Conservation (phyloP, 2,888 invertebrate genomes). For the Aelia acuminata region DNA sequence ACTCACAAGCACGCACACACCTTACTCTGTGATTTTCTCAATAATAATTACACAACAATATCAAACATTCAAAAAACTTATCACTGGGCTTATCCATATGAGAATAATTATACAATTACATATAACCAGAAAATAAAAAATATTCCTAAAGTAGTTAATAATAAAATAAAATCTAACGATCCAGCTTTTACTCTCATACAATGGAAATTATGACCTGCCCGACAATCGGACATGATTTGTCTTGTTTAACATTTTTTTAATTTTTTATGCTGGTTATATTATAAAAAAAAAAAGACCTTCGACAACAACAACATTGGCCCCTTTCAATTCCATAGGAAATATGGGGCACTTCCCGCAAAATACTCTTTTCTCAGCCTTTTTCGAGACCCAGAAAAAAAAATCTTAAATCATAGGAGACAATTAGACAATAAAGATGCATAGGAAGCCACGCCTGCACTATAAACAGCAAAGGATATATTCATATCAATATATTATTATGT, state of each 20-base stretch:
- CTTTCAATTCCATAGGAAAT: conserved; percentile 56
- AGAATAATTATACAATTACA: conserved; percentile 56
- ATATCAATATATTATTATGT: conserved; percentile 56
- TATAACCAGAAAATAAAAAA: conserved; percentile 64
- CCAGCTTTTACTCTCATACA: conserved; percentile 60
- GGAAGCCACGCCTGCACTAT: conserved; percentile 63
- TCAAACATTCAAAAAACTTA: conserved; percentile 64
- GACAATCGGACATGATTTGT: conserved; percentile 61
- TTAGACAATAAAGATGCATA: conserved; percentile 61
- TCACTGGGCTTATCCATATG: conserved; percentile 64
- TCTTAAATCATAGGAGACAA: conserved; percentile 64
- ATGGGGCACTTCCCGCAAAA: conserved; percentile 49
- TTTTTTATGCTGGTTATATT: conserved; percentile 60
- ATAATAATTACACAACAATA: conserved; percentile 63
- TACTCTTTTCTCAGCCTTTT: conserved; percentile 61
- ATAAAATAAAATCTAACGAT: conserved; percentile 63
- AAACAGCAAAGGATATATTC: conserved; percentile 53
- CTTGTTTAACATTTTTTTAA: conserved; percentile 58
- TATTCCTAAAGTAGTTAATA: conserved; percentile 62
- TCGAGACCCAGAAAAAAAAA: conserved; percentile 63
- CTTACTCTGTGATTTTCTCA: conserved; percentile 62
- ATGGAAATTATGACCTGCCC: conserved; percentile 54
- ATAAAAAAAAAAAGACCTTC: conserved; percentile 32
- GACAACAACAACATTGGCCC: conserved; percentile 16
- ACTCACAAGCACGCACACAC: conserved; percentile 69